Evolutionary conservation across 2,888 invertebrate species (phyloP).

Genomic region (Polymixis lichenea): DNA sequence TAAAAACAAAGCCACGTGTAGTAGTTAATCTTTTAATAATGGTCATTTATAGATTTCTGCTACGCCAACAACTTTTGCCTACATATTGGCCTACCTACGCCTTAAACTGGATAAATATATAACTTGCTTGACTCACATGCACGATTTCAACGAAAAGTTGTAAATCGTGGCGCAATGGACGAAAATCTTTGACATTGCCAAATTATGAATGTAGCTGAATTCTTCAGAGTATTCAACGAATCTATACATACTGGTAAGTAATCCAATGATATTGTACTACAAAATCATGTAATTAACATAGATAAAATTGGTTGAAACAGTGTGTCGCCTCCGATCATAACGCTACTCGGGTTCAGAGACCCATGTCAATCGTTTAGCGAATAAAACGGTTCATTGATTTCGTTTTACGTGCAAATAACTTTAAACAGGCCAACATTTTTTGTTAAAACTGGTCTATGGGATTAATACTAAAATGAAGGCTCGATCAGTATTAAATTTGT

Average conservation of each 20-base stretch:
- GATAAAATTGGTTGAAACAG: slow-evolving; percentile 46
- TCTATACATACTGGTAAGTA: not conserved
- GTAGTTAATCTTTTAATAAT: slow-evolving; percentile 33
- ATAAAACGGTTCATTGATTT: slow-evolving; percentile 68
- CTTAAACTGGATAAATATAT: slow-evolving; percentile 22
- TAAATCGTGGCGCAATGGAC: slow-evolving; percentile 7
- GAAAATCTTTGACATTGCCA: slow-evolving; percentile 5
- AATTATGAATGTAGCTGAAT: slow-evolving; percentile 6
- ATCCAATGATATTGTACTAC: slow-evolving; percentile 8
- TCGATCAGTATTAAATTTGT: slow-evolving; percentile 2
- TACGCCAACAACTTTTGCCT: slow-evolving; percentile 7
- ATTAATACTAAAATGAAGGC: slow-evolving; percentile 23
- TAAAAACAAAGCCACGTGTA: slow-evolving; percentile 39
- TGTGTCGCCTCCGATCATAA: slow-evolving; percentile 57
- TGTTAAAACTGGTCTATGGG: slow-evolving; percentile 43
- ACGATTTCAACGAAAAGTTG: slow-evolving; percentile 22
- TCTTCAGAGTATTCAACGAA: slow-evolving; percentile 12
- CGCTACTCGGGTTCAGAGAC: slow-evolving; percentile 67
- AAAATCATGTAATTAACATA: slow-evolving; percentile 42
- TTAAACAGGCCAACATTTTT: slow-evolving; percentile 51
- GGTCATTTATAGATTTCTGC: slow-evolving; percentile 5
- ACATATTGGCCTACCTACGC: slow-evolving; percentile 10
- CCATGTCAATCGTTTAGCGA: slow-evolving; percentile 65
- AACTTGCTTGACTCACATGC: slow-evolving; percentile 19
- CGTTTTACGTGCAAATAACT: slow-evolving; percentile 62